Base-by-base conservation (phyloP, 2,888 invertebrate genomes). In the Diogma glabrata region DNA sequence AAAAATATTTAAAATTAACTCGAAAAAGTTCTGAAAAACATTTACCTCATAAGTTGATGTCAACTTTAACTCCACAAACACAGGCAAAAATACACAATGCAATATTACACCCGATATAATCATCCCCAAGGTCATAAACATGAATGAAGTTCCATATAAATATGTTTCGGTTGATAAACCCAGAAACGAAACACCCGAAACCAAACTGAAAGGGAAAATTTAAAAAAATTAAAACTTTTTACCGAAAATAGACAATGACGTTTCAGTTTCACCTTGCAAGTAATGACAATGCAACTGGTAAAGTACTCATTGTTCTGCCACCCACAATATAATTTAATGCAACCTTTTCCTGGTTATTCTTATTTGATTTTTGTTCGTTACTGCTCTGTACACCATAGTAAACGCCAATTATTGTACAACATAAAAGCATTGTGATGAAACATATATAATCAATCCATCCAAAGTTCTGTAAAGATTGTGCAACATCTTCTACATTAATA, bases 41-140 rank as follows among this genome's bases (percentile, higher is more conserved):
- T n/a, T n/a, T n/a, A n/a, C n/a, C n/a, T 87, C 85, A 66, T 86
- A 86, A 3, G 82, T 82, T 46, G 85, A 86, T 26, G 84, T 85
- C 16, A 87, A 64, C 60, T 79, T 75, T 4, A 83, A 68, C 56
- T 82, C 78, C 58, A 83, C 80, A 59, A 84, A 78, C 1, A 86
- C 82, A 1, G 85, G 85, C 52, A 86, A 65, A 62, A 80, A 83
- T 16, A 83, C 72, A 50, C 69, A 71, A 52, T 78, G 76, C 2
- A 81, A 58, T n/a, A 81, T 72, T 2, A 80, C 76, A 16, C 76
- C 67, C 2, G 77, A 67, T 20, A 67, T 53, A 26, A 59, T 59
- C 55, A 67, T 53, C 0, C 66, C 64, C 17, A 65, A 50, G 8
- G 68, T 58, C n/a, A 79, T 74, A 62, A 77, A 84, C 8, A 77